phyloP scores from a whole-genome alignment of 2,888 invertebrate genomes.

The Hydroisotoma schaefferi region DNA sequence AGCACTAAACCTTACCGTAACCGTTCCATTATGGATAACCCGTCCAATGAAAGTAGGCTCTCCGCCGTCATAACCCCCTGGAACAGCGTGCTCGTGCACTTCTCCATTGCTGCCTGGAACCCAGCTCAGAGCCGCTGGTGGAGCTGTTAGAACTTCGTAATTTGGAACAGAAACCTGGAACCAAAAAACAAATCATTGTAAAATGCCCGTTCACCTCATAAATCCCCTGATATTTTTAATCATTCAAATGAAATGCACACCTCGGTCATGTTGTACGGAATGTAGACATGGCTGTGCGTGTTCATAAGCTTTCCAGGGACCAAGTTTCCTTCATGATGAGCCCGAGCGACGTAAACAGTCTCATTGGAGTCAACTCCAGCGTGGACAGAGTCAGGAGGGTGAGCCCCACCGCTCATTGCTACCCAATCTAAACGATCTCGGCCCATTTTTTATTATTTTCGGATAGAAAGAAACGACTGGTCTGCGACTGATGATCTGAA shows the following conservation, averaged over 20 bases:
- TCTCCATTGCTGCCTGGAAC: slow-evolving; percentile 19
- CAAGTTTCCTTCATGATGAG: slow-evolving; percentile 24
- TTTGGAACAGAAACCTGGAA: slow-evolving; percentile 11
- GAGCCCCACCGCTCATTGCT: slow-evolving; percentile 15
- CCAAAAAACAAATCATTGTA: not conserved
- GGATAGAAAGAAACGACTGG: too few species aligned
- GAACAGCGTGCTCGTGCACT: slow-evolving; percentile 28
- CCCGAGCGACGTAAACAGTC: slow-evolving; percentile 36
- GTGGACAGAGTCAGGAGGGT: slow-evolving; percentile 27
- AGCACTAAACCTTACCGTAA: slow-evolving; percentile 17
- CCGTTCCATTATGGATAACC: slow-evolving; percentile 30
- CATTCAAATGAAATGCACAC: too few species aligned
- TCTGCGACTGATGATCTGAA: too few species aligned
- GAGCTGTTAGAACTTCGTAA: slow-evolving; percentile 33
- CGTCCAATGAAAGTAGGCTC: slow-evolving; percentile 39
- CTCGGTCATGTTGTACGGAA: slow-evolving; percentile 30
- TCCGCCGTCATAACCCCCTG: slow-evolving; percentile 33
- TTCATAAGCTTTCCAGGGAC: slow-evolving; percentile 30
- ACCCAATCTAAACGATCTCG: slow-evolving; percentile 24
- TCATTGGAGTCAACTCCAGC: slow-evolving; percentile 31
- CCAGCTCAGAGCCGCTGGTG: slow-evolving; percentile 34
- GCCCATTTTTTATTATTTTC: too few species aligned
- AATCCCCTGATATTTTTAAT: not conserved
- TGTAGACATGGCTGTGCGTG: slow-evolving; percentile 27
- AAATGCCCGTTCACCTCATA: not conserved